phyloP scores from a whole-genome alignment of 1,140 invertebrate genomes.

The Pollicipes pollicipes region DNA sequence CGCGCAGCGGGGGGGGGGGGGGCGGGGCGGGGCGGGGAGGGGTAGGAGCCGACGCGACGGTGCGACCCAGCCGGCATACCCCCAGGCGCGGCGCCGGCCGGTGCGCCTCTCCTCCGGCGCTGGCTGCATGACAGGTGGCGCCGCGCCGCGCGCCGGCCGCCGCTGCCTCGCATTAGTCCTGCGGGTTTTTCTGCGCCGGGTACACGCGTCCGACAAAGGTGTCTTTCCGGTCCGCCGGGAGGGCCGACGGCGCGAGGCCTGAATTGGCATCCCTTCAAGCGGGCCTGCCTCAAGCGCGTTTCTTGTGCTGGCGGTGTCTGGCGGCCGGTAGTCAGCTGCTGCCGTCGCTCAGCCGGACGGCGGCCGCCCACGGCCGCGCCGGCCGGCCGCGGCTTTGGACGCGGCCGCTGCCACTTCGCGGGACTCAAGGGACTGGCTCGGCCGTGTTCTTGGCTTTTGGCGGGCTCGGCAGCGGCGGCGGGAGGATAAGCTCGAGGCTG shows the following conservation, averaged over 20 bases:
- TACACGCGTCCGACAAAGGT: not conserved
- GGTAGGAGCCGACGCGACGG: too few species aligned
- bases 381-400: too few species aligned
- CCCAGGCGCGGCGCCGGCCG: too few species aligned
- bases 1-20: too few species aligned
- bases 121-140: too few species aligned
- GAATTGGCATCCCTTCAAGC: not conserved
- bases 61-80: too few species aligned
- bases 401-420: too few species aligned
- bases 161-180: not conserved
- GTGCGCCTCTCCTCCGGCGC: not conserved
- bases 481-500: not conserved
- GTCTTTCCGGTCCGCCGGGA: not conserved
- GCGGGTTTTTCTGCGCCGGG: not conserved
- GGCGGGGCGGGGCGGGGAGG: too few species aligned
- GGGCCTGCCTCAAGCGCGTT: not conserved
- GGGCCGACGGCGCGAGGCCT: not conserved
- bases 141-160: too few species aligned
- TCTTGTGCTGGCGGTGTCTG: not conserved
- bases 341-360: not conserved
- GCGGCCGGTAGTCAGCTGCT: not conserved
- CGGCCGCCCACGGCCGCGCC: too few species aligned
- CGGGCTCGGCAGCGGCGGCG: not conserved
- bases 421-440: too few species aligned
- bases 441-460: too few species aligned